A percentile compares a stretch with the other conserved stretches of the same genome.
Conservation (phyloP, 2,113 vertebrate genomes). For the Rhinogobius similis region DNA sequence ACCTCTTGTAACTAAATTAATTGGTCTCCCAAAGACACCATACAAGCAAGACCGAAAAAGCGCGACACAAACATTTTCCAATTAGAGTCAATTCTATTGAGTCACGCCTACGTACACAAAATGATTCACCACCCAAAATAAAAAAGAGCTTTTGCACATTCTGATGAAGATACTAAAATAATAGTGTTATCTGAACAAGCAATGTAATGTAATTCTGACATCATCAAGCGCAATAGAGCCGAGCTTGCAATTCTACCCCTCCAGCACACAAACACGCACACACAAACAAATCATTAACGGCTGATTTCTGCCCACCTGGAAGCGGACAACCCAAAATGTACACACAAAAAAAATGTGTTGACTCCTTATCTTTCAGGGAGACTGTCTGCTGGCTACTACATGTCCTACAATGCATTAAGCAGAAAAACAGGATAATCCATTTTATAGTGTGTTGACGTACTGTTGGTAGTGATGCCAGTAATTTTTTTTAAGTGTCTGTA, state of each 20-base stretch:
- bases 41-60: not conserved
- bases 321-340: not conserved
- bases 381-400: not conserved
- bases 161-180: conserved; percentile 14
- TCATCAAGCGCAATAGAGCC: not conserved
- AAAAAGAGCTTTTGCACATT: not conserved
- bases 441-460: not conserved
- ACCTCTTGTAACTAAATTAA: not conserved
- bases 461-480: not conserved
- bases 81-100: not conserved
- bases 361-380: not conserved
- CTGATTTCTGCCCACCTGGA: not conserved
- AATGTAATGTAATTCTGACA: conserved; percentile 11
- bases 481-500: not conserved
- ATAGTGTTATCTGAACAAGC: not conserved
- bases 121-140: not conserved
- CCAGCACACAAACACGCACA: not conserved
- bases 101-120: not conserved
- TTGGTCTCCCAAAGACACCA: not conserved
- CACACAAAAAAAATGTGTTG: not conserved
- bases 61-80: not conserved
- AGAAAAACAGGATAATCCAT: not conserved
- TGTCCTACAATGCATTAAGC: not conserved
- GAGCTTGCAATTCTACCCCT: not conserved
- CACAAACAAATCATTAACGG: conserved; percentile 1